Evolutionary conservation across 53 echinoderm and acorn worm species (phyloP).

Genomic region (Temnopleurus reevesii): DNA sequence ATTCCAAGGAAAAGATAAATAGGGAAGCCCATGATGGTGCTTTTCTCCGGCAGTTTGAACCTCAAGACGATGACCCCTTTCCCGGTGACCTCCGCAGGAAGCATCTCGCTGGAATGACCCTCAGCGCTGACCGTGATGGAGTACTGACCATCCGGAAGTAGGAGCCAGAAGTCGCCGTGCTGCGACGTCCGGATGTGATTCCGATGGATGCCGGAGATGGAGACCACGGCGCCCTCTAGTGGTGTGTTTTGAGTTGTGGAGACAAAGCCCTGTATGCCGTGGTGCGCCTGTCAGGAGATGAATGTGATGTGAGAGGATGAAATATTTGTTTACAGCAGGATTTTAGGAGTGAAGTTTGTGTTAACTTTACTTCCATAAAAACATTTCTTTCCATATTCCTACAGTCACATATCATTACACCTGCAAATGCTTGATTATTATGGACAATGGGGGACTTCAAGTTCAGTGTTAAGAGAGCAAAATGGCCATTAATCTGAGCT

Average conservation of each 20-base stretch:
- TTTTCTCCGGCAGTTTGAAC: constrained; percentile 47
- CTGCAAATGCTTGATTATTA: no score
- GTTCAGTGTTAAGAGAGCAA: no score
- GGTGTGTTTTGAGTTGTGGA: constrained; percentile 58
- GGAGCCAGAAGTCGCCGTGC: constrained; percentile 79
- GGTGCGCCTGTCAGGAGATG: constrained; percentile 65
- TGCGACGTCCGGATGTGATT: constrained; percentile 42
- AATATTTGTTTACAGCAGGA: not conserved
- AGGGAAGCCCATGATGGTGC: constrained; percentile 69
- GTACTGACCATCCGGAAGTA: constrained; percentile 81
- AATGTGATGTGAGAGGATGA: not conserved
- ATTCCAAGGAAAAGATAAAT: constrained; percentile 69
- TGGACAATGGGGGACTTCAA: no score
- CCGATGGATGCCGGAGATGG: constrained; percentile 61
- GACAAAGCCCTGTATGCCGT: constrained; percentile 75
- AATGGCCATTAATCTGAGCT: no score
- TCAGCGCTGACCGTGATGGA: constrained; percentile 66
- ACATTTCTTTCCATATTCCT: no score
- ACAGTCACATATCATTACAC: no score
- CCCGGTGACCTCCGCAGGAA: constrained; percentile 40
- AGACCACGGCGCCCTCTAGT: constrained; percentile 70
- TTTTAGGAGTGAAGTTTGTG: not conserved
- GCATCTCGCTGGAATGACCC: constrained; percentile 63
- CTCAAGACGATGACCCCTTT: not conserved
- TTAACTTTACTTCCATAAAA: not conserved